phyloP scores from a whole-genome alignment of 2,113 vertebrate species.

The Limnothrissa miodon region DNA sequence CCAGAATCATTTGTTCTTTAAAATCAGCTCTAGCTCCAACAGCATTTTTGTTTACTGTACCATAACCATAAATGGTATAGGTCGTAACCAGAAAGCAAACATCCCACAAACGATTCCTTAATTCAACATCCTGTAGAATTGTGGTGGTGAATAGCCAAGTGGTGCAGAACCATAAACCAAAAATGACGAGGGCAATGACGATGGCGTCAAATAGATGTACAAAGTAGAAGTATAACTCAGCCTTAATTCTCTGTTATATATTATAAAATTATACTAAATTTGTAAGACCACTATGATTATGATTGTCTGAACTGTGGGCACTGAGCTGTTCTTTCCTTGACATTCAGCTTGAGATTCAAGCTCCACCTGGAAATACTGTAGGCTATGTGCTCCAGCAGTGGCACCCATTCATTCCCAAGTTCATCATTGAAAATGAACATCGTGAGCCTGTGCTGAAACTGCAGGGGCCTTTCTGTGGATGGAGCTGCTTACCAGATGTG shows the following conservation, averaged over 20 bases:
- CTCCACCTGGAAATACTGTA: conserved; percentile 83
- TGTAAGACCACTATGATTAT: not conserved
- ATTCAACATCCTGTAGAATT: too few relatives aligned
- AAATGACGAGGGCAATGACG: too few relatives aligned
- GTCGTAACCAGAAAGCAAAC: too few relatives aligned
- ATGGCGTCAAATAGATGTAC: too few relatives aligned
- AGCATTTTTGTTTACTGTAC: too few relatives aligned
- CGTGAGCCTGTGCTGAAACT: conserved; percentile 80
- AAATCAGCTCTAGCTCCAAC: too few relatives aligned
- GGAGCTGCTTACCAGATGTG: conserved; percentile 82
- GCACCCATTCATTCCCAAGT: conserved; percentile 84
- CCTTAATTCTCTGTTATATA: not conserved
- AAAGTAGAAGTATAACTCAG: too few relatives aligned
- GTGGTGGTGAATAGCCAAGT: too few relatives aligned
- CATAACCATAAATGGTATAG: too few relatives aligned
- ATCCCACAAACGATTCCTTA: too few relatives aligned
- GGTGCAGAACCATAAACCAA: too few relatives aligned
- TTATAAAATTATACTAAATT: not conserved
- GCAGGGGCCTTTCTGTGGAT: conserved; percentile 81
- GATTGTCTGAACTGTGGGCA: not conserved
- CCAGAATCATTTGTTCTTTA: too few relatives aligned
- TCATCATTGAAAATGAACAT: conserved; percentile 81
- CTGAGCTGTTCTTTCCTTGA: conserved; percentile 23
- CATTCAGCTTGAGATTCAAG: conserved; percentile 84
- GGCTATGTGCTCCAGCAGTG: conserved; percentile 87